Conservation (phyloP, 2,888 invertebrate genomes). For the Eristalis intricaria region DNA sequence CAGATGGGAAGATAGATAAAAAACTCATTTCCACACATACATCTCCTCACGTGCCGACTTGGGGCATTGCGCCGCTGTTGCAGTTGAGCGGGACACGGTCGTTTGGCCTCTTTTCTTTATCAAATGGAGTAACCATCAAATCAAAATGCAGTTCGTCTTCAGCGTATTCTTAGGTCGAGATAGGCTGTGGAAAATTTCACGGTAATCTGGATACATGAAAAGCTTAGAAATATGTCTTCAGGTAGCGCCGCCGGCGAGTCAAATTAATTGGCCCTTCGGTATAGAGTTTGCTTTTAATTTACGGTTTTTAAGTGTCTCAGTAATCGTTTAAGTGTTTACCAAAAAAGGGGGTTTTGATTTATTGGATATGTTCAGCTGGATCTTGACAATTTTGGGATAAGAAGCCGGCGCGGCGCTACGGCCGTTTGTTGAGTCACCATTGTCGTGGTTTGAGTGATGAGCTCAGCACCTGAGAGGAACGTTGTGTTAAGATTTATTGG, state of each 20-base stretch:
- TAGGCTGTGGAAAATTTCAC: constrained; percentile 28
- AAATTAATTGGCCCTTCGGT: constrained; percentile 37
- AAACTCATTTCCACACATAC: background rate
- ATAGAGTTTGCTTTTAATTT: constrained; percentile 20
- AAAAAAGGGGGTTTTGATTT: constrained; percentile 8
- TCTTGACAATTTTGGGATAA: constrained; percentile 20
- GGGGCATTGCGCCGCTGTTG: constrained; percentile 15
- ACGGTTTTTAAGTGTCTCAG: constrained; percentile 23
- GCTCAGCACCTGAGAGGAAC: background rate
- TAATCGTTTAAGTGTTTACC: constrained; percentile 14
- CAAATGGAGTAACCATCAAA: background rate
- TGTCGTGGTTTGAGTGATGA: background rate
- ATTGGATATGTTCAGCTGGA: constrained; percentile 8
- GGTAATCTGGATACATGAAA: constrained; percentile 40
- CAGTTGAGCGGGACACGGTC: constrained; percentile 1
- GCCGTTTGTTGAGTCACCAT: background rate
- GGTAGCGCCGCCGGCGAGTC: constrained; percentile 14
- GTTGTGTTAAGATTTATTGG: background rate
- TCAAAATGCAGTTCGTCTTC: background rate
- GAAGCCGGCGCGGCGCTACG: background rate
- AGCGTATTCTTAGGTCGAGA: background rate
- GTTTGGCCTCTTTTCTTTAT: background rate
- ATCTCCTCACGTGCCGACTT: background rate
- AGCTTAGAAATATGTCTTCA: constrained; percentile 30
- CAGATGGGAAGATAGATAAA: constrained; percentile 32